Percentiles rank a stretch among this genome's conserved stretches.
Conservation (phyloP, 2,888 invertebrate species). For the Geophilus truncorum region DNA sequence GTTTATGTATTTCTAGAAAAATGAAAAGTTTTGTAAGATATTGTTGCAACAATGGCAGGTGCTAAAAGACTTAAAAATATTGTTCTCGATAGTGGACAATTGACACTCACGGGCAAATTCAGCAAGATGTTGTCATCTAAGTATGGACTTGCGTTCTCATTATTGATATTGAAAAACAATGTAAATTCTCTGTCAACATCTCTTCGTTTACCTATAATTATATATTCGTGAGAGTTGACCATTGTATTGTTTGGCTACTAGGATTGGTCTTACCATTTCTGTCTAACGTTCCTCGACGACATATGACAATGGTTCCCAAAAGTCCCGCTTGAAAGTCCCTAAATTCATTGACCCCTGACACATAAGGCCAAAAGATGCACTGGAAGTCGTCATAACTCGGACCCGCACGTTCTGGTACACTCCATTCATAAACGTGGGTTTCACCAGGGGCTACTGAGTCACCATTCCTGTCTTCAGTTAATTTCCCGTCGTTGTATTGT, state of each 20-base stretch:
- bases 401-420: constrained; percentile 37
- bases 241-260: too few relatives aligned
- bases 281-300: constrained; percentile 31
- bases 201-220: background rate
- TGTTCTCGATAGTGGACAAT: too few relatives aligned
- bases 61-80: too few relatives aligned
- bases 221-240: too few relatives aligned
- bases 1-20: background rate
- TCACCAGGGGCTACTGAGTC: constrained; percentile 36
- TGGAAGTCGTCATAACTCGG: constrained; percentile 37
- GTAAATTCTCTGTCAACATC: constrained; percentile 42
- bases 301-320: constrained; percentile 37
- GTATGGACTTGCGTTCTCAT: constrained; percentile 43
- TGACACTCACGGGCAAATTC: too few relatives aligned
- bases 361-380: constrained; percentile 39
- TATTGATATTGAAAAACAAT: constrained; percentile 40
- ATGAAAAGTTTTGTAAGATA: too few relatives aligned
- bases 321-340: constrained; percentile 38
- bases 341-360: constrained; percentile 37
- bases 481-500: background rate
- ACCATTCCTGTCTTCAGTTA: background rate
- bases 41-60: too few relatives aligned
- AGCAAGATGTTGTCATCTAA: constrained; percentile 40
- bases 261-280: background rate
- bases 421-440: constrained; percentile 38